Conservation (phyloP, 1,140 invertebrate species). For the Drosophila ohnishii region DNA sequence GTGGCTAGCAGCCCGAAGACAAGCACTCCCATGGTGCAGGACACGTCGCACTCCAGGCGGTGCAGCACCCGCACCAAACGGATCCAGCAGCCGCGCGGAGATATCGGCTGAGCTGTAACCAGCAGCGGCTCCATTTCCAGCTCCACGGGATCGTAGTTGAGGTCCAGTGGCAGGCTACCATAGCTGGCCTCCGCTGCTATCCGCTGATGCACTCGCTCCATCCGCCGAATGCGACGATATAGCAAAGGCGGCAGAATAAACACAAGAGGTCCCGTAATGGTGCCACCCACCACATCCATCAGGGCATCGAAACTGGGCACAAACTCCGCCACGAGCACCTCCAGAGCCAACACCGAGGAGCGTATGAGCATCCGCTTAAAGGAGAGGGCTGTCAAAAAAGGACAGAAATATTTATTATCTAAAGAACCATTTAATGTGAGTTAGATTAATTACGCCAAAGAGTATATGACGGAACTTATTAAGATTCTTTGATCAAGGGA, state of each 20-base stretch:
- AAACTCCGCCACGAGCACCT: slow-evolving; percentile 91
- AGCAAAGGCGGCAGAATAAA: slow-evolving; percentile 94
- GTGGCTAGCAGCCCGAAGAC: slow-evolving; percentile 77
- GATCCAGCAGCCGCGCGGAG: slow-evolving; percentile 56
- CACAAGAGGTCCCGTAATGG: slow-evolving; percentile 91
- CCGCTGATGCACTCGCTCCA: slow-evolving; percentile 77
- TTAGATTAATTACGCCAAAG: slow-evolving; percentile 3
- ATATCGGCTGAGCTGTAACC: slow-evolving; percentile 24
- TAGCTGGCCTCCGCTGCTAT: slow-evolving; percentile 75
- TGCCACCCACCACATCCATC: slow-evolving; percentile 93
- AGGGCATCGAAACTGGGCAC: slow-evolving; percentile 95
- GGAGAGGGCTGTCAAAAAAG: slow-evolving; percentile 87
- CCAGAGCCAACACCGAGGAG: slow-evolving; percentile 87
- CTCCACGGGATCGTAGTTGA: slow-evolving; percentile 75
- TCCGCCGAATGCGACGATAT: slow-evolving; percentile 86
- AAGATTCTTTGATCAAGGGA: neutral
- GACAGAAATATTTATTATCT: neutral
- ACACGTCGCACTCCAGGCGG: slow-evolving; percentile 67
- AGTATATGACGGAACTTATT: neutral
- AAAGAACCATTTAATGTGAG: neutral
- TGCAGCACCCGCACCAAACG: slow-evolving; percentile 53
- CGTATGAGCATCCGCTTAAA: slow-evolving; percentile 90
- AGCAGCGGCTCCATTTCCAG: slow-evolving; percentile 69
- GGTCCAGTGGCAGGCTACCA: slow-evolving; percentile 71
- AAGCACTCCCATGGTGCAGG: slow-evolving; percentile 72